Evolutionary conservation across 2,797 vertebrate genomes (phyloP).

Genomic region (Dromococcyx pavoninus): DNA sequence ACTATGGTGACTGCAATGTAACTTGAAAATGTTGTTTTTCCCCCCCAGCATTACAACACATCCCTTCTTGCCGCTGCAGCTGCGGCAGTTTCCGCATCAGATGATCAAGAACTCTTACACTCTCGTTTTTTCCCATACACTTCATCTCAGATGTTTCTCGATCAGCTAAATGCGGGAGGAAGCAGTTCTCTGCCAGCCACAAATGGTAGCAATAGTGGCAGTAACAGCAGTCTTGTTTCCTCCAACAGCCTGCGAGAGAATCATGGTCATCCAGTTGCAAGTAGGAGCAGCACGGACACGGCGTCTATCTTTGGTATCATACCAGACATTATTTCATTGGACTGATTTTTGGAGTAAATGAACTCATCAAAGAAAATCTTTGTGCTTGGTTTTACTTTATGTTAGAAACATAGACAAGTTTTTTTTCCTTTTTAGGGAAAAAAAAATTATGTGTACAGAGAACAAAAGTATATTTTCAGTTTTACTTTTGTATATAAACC

Average conservation of each 20-base stretch:
- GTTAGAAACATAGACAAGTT: conserved; percentile 76
- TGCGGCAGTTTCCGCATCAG: conserved; percentile 88
- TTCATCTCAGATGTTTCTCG: conserved; percentile 94
- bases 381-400: conserved; percentile 75
- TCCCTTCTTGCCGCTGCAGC: conserved; percentile 95
- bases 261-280: conserved; percentile 80
- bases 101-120: conserved; percentile 94
- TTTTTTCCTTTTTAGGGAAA: conserved; percentile 83
- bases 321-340: conserved; percentile 95
- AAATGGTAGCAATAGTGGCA: conserved; percentile 89
- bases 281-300: conserved; percentile 83
- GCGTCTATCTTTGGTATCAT: conserved; percentile 94
- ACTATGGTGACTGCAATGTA: neutral
- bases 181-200: conserved; percentile 82
- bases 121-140: conserved; percentile 93
- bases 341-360: conserved; percentile 80
- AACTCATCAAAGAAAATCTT: conserved; percentile 66
- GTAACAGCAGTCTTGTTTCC: conserved; percentile 92
- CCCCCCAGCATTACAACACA: conserved; percentile 88
- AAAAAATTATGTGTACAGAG: conserved; percentile 93
- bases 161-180: conserved; percentile 86
- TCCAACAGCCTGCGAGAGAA: conserved; percentile 88
- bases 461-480: conserved; percentile 99
- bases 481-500: conserved; percentile 99
- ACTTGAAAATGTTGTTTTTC: conserved; percentile 29